Evolutionary conservation across 2,797 vertebrate species (phyloP), one percentile per base, ranked within the genome.

Genomic region (Amblyopsis hoosieri): DNA sequence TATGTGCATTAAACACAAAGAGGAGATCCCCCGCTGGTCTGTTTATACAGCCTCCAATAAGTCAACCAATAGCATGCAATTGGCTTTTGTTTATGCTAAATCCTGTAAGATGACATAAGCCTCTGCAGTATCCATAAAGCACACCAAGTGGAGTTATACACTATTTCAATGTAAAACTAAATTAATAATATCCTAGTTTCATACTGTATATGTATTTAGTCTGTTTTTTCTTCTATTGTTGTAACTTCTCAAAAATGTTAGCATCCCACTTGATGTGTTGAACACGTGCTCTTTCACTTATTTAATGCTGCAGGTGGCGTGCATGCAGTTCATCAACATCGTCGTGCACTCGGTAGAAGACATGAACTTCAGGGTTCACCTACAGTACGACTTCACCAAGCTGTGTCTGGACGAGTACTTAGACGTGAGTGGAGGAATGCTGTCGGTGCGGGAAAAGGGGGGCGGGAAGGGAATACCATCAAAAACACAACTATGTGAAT

Each of bases 301-400:
- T 54, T 55, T 1, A 54, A 7, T 31, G 51, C 23, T 60, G 51
- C 33, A 98, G 97, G 97, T 98, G 73, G 96, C 97, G 9, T 98
- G 96, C 62, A 99, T 99, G 97, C 96, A 99, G 89, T 99, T 99
- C 87, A 98, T 98, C 88, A 98, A 98, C 87, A 98, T 98, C 0
- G 96, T 98, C 45, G 97, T 98, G 62, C 97, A 98, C 84, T 98
- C 97, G 0, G 97, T 98, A 78, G 97, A 98, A 80, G 95, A 98
- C 85, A 98, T 98, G 96, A 98, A 98, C 83, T 98, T 98, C 87
- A 92, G 96, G 31, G 97, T 97, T 73, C 96, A 98, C 50, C 90
- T 99, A 47, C 97, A 99, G 81, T 99, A 90, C 0, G 96, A 99
- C 85, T 99, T 98, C 87, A 98, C 97, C 84, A 97, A 98, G 66